phyloP scores from a whole-genome alignment of 2,888 invertebrate species.

The Tetragnatha montana region DNA sequence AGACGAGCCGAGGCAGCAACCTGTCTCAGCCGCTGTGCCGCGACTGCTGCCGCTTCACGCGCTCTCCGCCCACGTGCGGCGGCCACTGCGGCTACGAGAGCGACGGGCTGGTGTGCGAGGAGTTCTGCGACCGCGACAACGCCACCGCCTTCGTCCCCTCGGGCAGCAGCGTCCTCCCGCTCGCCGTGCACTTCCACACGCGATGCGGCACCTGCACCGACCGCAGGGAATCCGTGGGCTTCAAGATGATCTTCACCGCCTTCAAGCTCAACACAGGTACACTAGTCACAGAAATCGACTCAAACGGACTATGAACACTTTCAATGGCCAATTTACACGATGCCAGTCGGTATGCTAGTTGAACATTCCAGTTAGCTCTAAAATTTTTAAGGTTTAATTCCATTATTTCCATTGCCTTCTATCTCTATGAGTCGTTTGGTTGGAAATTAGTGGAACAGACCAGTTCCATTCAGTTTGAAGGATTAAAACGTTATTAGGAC shows the following conservation, averaged over 20 bases:
- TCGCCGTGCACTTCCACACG: constrained; percentile 59
- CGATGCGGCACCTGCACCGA: constrained; percentile 57
- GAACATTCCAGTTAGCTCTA: no score
- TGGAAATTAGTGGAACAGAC: no score
- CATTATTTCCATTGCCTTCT: no score
- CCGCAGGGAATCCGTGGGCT: constrained; percentile 54
- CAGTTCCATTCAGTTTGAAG: no score
- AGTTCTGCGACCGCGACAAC: constrained; percentile 51
- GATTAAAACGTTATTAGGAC: no score
- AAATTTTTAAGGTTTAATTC: no score
- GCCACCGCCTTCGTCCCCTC: constrained; percentile 19
- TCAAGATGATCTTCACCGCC: constrained; percentile 68
- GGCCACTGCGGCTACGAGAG: constrained; percentile 58
- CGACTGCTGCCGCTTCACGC: constrained; percentile 52
- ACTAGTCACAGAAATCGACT: no score
- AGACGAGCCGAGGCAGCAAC: constrained; percentile 38
- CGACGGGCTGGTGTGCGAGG: constrained; percentile 55
- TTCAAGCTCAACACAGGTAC: constrained; percentile 60
- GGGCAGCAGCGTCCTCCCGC: constrained; percentile 13
- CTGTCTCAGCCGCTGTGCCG: constrained; percentile 42
- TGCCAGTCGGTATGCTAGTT: no score
- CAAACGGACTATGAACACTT: no score
- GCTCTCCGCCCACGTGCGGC: constrained; percentile 14
- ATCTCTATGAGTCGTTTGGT: no score
- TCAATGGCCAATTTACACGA: no score